Evolutionary conservation across 2,113 vertebrate species (phyloP), one percentile per base, ranked within the genome.

Genomic region (Petroica traversi): DNA sequence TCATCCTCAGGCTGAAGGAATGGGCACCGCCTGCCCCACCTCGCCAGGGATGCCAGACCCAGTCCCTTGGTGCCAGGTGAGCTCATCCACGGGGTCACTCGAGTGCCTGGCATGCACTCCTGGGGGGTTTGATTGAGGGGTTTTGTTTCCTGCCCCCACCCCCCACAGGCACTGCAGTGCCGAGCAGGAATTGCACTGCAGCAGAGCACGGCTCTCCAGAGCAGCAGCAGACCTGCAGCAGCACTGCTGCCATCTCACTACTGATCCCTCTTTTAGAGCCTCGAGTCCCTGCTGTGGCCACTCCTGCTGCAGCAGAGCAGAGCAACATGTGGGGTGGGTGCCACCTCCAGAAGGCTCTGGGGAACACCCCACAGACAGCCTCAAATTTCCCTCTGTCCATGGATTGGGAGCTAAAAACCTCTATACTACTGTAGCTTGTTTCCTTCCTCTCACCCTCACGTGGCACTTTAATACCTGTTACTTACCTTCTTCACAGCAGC

Each of bases 161-260:
- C 22, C 0, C 0, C 72, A 14, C 26, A 26, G 40, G 26, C 0
- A 0, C 62, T 34, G 55, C 1, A 1, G 36, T 1, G 15, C 17
- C 48, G 11, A 19, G 59, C 16, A 15, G 52, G 45, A 23, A 16
- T 36, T 14, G 45, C 5, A 0, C 51, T 33, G 55, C 64, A 58
- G 63, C 0, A 0, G 40, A 38, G 74, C 74, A 14, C n/a, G 79
- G 62, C 41, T 71, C 61, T 11, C 66, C 4, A 0, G 40, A 45
- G 73, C 74, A 62, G 80, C 79, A 33, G 52, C 63, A 89, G 78
- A 14, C 22, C 33, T 62, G 52, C 73, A 63, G 36, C 4, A 89
- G 31, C 26, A 4, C 40, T 5, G 19, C 8, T 80, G 25, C 34
- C 11, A 52, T 6, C 80, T 25, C 79, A 51, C 31, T 7, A 1